A percentile compares a stretch with the other conserved stretches of the same genome.
Conservation (phyloP, 2,797 vertebrate genomes). For the Smutsia temminckii region DNA sequence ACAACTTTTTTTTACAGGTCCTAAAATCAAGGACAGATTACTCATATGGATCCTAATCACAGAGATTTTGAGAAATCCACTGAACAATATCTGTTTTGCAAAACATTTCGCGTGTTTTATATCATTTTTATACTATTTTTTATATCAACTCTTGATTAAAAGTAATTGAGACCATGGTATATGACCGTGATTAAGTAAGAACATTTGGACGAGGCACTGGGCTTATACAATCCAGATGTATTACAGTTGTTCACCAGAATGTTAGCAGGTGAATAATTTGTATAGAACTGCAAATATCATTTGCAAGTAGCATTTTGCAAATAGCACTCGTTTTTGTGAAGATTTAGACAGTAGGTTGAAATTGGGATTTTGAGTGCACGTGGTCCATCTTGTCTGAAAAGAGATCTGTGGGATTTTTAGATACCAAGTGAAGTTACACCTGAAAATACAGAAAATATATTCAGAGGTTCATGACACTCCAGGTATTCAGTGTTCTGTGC, state of each 20-base stretch:
- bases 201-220: not conserved
- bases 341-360: not conserved
- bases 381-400: not conserved
- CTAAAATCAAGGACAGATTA: conserved; percentile 39
- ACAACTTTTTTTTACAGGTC: not conserved
- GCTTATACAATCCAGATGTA: not conserved
- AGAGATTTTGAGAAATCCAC: not conserved
- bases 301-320: not conserved
- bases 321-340: conserved; percentile 19
- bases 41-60: not conserved
- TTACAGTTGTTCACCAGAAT: not conserved
- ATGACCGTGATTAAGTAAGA: not conserved
- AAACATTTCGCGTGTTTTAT: not conserved
- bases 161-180: not conserved
- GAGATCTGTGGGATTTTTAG: not conserved
- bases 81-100: not conserved
- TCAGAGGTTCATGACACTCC: not conserved
- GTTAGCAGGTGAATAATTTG: not conserved
- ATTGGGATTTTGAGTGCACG: not conserved
- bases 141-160: not conserved
- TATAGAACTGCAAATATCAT: not conserved
- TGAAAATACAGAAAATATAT: not conserved
- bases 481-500: not conserved
- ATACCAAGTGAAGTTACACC: not conserved
- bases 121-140: not conserved